Evolutionary conservation across 2,113 vertebrate genomes (phyloP), one percentile per base, ranked within the genome.

Genomic region (Castor canadensis): DNA sequence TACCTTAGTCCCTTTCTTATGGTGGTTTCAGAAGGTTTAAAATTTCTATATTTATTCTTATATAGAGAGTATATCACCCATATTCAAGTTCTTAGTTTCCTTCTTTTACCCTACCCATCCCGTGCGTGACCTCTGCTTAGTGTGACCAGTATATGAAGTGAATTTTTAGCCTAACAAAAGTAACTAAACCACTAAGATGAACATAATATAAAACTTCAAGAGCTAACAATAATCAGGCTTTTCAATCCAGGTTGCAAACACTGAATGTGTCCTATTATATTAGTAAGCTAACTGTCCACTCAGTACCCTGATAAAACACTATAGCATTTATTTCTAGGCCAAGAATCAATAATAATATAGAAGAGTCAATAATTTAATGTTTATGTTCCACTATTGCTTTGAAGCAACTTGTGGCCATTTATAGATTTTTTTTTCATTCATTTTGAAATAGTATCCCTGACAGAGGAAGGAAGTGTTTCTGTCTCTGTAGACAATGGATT

Each of bases 201-300:
- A 97, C 91, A 88, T 93, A 84, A 91, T 80, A 67, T 6, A 54
- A 54, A 91, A 92, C 45, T 91, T 94, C 28, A 81, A 58, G 94
- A 95, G 62, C 72, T 77, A 86, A 81, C 24, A 66, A 82, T 69
- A 52, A 26, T 81, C 24, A 71, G 52, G 71, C 76, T 85, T 77
- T 96, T 82, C 54, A 89, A 87, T 35, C 40, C 32, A 38, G 22
- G 9, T 84, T 93, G 49, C 71, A 82, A 93, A 85, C 19, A 76
- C 35, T 64, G 32, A 91, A 45, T 40, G 1, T 43, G 69, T 92
- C 26, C 15, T 69, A 12, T 93, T 17, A 10, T 64, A 45, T 89
- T 81, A 71, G 11, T 30, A 76, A 87, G 30, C 16, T 69, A 67
- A 60, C 20, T 45, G 45, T 93, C 20, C 45, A 22, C 40, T 66